phyloP scores from a whole-genome alignment of 2,113 vertebrate species.

The Sylvilagus bachmani region DNA sequence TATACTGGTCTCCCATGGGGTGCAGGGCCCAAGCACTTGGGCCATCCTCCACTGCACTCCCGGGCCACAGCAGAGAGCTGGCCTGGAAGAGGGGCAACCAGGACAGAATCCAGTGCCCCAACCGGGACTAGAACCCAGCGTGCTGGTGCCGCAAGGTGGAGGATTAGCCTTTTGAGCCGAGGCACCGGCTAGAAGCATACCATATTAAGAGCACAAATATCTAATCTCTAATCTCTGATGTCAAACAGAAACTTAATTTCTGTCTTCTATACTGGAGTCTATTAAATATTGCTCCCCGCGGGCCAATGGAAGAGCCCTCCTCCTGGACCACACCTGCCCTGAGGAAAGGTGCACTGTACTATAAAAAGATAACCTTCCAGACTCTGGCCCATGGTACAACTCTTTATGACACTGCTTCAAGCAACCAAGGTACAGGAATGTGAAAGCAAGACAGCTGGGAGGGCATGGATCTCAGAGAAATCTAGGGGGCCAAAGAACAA shows the following conservation, averaged over 20 bases:
- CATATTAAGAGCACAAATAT: conserved; percentile 10
- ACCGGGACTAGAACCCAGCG: too few relatives aligned
- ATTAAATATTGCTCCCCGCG: conserved; percentile 11
- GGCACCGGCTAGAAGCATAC: background rate
- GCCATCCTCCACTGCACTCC: too few relatives aligned
- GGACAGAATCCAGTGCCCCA: too few relatives aligned
- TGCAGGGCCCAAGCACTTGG: too few relatives aligned
- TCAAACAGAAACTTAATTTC: conserved; percentile 54
- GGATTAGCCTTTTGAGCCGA: too few relatives aligned
- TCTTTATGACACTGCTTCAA: conserved; percentile 41
- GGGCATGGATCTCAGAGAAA: background rate
- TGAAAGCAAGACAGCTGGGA: background rate
- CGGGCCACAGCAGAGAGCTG: too few relatives aligned
- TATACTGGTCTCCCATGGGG: too few relatives aligned
- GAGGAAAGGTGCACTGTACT: conserved; percentile 4
- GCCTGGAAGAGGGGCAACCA: too few relatives aligned
- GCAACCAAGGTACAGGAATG: background rate
- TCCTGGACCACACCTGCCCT: conserved; percentile 12
- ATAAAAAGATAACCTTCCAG: conserved; percentile 53
- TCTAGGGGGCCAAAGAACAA: background rate
- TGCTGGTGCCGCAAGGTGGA: too few relatives aligned
- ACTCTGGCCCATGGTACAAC: conserved; percentile 30
- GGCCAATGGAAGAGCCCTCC: conserved; percentile 4
- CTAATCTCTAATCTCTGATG: conserved; percentile 43
- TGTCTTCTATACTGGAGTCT: background rate